Evolutionary conservation across 30 jellyfish, hydroid and myxozoan species (phyloP).

Genomic region (Nemopilema nomurai): DNA sequence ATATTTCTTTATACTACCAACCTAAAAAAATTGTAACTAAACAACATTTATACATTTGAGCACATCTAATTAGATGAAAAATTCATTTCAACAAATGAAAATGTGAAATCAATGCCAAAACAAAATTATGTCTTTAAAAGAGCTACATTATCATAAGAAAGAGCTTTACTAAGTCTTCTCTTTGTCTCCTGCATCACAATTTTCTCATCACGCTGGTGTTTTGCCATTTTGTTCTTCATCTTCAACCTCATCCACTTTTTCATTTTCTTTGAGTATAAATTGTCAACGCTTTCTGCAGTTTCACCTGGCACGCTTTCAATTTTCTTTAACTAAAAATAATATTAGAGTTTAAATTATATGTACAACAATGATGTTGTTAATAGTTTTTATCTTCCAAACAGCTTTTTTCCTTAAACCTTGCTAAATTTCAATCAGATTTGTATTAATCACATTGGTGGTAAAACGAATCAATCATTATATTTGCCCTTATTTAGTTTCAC

Average conservation of each 20-base stretch:
- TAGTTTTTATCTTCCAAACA: no score
- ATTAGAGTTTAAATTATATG: no score
- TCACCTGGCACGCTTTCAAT: neutral
- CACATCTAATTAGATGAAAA: no score
- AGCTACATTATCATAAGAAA: neutral
- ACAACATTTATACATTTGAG: no score
- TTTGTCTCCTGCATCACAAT: slow-evolving; percentile 35
- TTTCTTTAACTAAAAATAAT: neutral
- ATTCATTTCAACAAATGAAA: neutral
- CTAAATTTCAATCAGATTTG: no score
- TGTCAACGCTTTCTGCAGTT: slow-evolving; percentile 39
- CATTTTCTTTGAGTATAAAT: slow-evolving; percentile 26
- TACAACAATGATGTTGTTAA: no score
- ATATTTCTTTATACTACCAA: no score
- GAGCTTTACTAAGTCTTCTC: slow-evolving; percentile 10
- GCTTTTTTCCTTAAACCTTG: no score
- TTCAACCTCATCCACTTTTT: slow-evolving; percentile 54
- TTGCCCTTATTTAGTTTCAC: no score
- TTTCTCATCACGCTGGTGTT: slow-evolving; percentile 9
- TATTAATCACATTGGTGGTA: no score
- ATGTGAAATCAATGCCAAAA: neutral
- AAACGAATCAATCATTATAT: no score
- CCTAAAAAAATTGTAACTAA: no score
- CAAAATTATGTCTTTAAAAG: neutral
- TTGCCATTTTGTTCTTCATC: slow-evolving; percentile 18